Percentiles rank a stretch among this genome's conserved stretches.
Evolutionary conservation across 2,113 vertebrate genomes (phyloP).

Genomic region (Rhynchopsitta pachyrhyncha): DNA sequence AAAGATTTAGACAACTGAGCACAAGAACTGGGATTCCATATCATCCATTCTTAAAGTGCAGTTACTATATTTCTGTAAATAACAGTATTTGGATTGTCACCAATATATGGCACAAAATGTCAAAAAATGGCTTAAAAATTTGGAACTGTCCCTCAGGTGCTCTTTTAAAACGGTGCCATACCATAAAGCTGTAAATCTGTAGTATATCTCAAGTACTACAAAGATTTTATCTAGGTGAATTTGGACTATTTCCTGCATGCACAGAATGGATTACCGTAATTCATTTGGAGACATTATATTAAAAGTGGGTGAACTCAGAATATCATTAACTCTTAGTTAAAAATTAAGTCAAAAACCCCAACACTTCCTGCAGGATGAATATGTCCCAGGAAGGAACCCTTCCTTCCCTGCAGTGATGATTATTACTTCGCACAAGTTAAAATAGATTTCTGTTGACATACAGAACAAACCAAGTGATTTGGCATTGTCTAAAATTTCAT

Average conservation of each 20-base stretch:
- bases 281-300: not conserved
- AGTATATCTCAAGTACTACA: not conserved
- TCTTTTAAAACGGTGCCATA: not conserved
- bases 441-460: not conserved
- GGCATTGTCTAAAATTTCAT: not conserved
- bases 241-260: not conserved
- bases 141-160: not conserved
- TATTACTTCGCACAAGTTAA: not conserved
- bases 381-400: not conserved
- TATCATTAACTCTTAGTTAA: not conserved
- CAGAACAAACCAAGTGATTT: not conserved
- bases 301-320: not conserved
- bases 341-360: not conserved
- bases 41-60: not conserved
- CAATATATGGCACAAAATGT: not conserved
- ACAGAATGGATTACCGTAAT: not conserved
- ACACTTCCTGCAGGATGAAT: not conserved
- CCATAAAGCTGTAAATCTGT: not conserved
- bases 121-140: not conserved
- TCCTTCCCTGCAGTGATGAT: not conserved
- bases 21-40: not conserved
- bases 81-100: not conserved
- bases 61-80: not conserved
- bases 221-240: not conserved
- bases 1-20: not conserved